phyloP scores from a whole-genome alignment of 2,113 vertebrate species.

The Bubo blakistoni region DNA sequence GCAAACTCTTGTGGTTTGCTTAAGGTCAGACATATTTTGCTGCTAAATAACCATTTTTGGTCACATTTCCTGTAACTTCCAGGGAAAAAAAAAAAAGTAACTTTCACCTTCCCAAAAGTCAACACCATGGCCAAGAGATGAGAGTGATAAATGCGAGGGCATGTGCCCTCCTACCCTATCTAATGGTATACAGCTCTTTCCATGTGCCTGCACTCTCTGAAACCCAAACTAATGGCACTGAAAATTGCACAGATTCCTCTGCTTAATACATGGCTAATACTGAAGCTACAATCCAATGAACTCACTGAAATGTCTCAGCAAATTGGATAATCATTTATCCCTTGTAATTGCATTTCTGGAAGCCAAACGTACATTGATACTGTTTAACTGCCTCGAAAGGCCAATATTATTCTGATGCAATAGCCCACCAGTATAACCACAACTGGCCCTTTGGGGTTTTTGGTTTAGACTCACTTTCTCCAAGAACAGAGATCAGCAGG shows the following conservation, averaged over 20 bases:
- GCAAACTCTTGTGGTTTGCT: neutral
- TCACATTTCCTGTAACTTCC: neutral
- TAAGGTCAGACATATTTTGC: neutral
- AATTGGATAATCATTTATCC: constrained; percentile 41
- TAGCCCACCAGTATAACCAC: neutral
- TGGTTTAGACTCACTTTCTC: neutral
- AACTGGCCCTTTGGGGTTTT: neutral
- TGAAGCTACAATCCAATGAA: constrained; percentile 12
- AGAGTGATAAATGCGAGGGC: neutral
- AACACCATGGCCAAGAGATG: neutral
- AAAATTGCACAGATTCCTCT: neutral
- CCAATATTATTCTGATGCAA: neutral
- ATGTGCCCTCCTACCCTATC: neutral
- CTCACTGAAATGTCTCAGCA: constrained; percentile 2
- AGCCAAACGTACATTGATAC: constrained; percentile 3
- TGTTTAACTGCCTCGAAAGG: constrained; percentile 35
- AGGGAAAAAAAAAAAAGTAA: neutral
- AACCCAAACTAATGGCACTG: neutral
- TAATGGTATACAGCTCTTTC: neutral
- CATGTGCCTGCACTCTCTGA: neutral
- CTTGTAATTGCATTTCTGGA: constrained; percentile 42
- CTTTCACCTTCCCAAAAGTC: neutral
- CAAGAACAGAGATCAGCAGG: neutral
- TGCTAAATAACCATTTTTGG: neutral
- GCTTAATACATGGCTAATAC: constrained; percentile 15